Conservation (phyloP, 1,140 invertebrate species). For the Episyrphus balteatus region DNA sequence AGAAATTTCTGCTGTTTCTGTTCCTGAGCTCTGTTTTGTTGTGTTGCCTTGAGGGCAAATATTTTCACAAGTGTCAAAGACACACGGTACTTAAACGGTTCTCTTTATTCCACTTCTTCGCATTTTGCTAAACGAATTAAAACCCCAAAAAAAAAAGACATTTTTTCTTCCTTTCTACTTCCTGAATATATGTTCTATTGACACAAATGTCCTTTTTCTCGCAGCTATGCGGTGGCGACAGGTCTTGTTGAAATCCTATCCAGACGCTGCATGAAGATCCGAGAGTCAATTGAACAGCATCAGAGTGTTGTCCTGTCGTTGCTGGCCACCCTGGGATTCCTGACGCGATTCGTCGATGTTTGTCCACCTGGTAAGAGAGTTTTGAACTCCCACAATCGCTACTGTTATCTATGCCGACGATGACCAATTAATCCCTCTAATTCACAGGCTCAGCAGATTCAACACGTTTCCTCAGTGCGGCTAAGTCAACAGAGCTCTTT, state of each 20-base stretch:
- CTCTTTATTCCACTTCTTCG: background rate
- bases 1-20: too few relatives aligned
- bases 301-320: conserved; percentile 31
- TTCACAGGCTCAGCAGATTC: conserved; percentile 26
- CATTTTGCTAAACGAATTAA: background rate
- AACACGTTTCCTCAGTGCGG: conserved; percentile 28
- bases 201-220: conserved; percentile 6
- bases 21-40: background rate
- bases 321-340: conserved; percentile 30
- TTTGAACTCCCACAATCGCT: background rate
- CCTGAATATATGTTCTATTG: background rate
- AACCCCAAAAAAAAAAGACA: background rate
- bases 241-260: conserved; percentile 31
- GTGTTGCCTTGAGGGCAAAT: conserved; percentile 19
- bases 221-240: conserved; percentile 30
- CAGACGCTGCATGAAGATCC: conserved; percentile 30
- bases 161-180: background rate
- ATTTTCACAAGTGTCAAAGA: conserved; percentile 36
- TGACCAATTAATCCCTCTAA: background rate
- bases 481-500: conserved; percentile 33
- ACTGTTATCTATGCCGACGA: too few relatives aligned
- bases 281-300: conserved; percentile 30
- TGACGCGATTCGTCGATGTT: conserved; percentile 32
- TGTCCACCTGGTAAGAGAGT: conserved; percentile 28
- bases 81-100: conserved; percentile 31